Evolutionary conservation across 2,797 vertebrate genomes (phyloP).

Genomic region (Aldrovandia affinis): DNA sequence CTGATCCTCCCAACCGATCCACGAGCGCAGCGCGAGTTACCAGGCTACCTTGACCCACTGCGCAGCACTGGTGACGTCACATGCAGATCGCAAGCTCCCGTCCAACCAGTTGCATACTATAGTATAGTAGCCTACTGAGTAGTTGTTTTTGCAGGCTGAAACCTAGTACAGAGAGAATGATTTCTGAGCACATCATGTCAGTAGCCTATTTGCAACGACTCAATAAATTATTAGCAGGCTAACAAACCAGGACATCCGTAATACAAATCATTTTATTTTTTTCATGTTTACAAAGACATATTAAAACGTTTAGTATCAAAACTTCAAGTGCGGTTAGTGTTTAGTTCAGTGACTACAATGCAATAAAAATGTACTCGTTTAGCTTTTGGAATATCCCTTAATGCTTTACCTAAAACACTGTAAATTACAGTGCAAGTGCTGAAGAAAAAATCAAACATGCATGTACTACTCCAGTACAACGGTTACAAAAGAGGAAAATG

Average conservation of each 20-base stretch:
- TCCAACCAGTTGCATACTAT: not conserved
- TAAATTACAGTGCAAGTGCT: constrained; percentile 2
- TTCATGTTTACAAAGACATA: not conserved
- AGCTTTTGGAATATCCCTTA: not conserved
- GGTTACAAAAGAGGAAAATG: not conserved
- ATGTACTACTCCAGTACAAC: not conserved
- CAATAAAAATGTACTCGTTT: not conserved
- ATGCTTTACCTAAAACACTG: not conserved
- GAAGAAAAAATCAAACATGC: not conserved
- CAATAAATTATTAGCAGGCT: not conserved
- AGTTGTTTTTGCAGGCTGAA: not conserved
- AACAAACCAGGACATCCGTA: not conserved
- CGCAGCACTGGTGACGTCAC: not conserved
- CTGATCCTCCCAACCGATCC: not conserved
- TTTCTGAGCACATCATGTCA: no score
- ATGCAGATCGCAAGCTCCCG: not conserved
- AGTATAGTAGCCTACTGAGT: no score
- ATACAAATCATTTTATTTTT: not conserved
- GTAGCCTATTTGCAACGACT: not conserved
- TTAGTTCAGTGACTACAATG: not conserved
- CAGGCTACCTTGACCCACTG: not conserved
- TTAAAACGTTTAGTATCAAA: not conserved
- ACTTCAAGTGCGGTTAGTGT: not conserved
- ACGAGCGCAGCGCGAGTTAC: not conserved
- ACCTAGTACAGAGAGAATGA: no score